Percentiles rank a stretch among this genome's conserved stretches.
phyloP scores from a whole-genome alignment of 2,888 invertebrate species.

The Ferrisia virgata region DNA sequence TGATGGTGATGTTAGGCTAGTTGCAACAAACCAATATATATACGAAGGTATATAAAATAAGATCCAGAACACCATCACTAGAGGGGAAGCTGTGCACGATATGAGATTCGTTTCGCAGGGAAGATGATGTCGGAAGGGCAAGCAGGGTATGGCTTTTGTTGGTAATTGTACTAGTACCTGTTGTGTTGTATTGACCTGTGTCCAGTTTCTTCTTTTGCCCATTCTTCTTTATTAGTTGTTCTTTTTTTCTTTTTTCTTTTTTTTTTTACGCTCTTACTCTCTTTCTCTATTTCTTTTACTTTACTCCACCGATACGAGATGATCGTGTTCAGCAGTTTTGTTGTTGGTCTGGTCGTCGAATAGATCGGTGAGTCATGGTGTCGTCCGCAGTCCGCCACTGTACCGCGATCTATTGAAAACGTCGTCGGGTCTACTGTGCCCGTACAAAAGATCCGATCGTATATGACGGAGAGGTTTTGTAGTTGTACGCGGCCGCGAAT shows the following conservation, averaged over 20 bases:
- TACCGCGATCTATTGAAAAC: not conserved
- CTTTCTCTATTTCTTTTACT: too few species aligned
- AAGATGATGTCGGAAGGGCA: not conserved
- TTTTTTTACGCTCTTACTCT: too few species aligned
- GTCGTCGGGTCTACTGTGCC: not conserved
- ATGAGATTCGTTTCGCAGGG: not conserved
- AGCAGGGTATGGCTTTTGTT: slow-evolving; percentile 29
- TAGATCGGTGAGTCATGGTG: slow-evolving; percentile 13
- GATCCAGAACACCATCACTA: too few species aligned
- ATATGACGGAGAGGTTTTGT: not conserved
- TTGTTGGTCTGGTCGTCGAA: not conserved
- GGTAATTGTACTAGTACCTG: slow-evolving; percentile 36
- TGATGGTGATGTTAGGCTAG: not conserved
- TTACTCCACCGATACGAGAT: not conserved
- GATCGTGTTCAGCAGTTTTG: too few species aligned
- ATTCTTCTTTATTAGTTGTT: not conserved
- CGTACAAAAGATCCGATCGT: not conserved
- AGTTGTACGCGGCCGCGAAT: not conserved
- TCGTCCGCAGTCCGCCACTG: not conserved
- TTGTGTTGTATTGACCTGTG: slow-evolving; percentile 39
- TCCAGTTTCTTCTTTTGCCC: slow-evolving; percentile 44
- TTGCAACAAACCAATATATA: too few species aligned
- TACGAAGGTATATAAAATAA: too few species aligned
- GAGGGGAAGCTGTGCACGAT: not conserved
- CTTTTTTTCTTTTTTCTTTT: not conserved